Conservation (phyloP, 2,113 vertebrate genomes). For the Stegostoma tigrinum region DNA sequence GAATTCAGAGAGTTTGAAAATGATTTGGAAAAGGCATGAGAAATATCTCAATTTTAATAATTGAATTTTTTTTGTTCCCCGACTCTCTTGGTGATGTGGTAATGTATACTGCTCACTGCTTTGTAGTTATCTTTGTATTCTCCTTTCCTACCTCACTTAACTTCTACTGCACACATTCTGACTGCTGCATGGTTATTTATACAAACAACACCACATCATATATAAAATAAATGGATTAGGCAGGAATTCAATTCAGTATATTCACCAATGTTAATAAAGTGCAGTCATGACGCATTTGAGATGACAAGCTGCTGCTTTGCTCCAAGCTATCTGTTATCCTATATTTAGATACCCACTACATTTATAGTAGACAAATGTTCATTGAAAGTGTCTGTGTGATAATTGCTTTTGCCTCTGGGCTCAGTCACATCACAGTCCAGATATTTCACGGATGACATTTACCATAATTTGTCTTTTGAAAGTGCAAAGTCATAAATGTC, state of each 20-base stretch:
- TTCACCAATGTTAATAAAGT: background rate
- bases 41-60: background rate
- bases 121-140: background rate
- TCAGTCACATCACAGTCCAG: background rate
- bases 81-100: background rate
- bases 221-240: background rate
- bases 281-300: background rate
- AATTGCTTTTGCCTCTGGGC: background rate
- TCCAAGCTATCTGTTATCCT: background rate
- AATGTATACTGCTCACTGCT: background rate
- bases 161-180: background rate
- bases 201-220: background rate
- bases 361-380: background rate
- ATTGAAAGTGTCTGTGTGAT: background rate
- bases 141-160: background rate
- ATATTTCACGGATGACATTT: slow-evolving; percentile 16
- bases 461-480: slow-evolving; percentile 1
- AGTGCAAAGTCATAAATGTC: background rate
- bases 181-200: background rate
- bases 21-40: background rate
- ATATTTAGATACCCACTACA: background rate
- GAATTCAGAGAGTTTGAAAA: background rate
- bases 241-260: background rate
- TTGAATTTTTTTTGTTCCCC: background rate
- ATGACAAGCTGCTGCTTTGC: background rate